These are phyloP conservation scores for Damaliscus lunatus DNA, from an alignment of 2,113 vertebrate genomes.

Conservation along the genomic window DNA sequence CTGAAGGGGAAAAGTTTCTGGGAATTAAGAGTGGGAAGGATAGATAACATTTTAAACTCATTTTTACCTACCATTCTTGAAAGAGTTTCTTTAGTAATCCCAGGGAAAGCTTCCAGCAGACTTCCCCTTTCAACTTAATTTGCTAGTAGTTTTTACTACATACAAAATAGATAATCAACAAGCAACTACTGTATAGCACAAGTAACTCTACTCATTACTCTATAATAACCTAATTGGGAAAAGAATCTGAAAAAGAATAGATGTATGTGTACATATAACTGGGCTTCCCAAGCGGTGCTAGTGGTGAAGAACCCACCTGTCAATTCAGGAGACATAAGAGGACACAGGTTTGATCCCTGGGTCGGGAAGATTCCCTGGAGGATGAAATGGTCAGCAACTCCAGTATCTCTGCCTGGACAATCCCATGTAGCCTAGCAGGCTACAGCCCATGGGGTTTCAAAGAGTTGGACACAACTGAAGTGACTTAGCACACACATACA, in stretches of 20 bases:
- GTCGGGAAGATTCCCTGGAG: background rate
- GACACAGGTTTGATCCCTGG: background rate
- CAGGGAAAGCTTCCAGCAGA: background rate
- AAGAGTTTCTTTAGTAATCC: background rate
- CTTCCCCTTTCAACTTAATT: background rate
- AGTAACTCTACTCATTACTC: background rate
- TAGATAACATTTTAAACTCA: background rate
- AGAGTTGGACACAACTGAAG: background rate
- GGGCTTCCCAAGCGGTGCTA: background rate
- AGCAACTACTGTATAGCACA: background rate
- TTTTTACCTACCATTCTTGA: background rate
- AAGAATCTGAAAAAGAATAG: background rate
- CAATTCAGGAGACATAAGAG: background rate
- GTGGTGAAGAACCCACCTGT: background rate
- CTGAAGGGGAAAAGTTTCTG: background rate
- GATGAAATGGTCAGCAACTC: background rate
- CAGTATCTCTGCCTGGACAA: background rate
- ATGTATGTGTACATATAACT: background rate
- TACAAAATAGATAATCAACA: background rate
- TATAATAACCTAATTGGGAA: background rate
- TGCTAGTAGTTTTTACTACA: background rate
- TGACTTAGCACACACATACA: background rate
- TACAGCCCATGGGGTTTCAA: background rate
- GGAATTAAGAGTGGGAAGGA: background rate
- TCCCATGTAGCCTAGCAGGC: accelerated